Conservation (phyloP, 2,113 vertebrate species). For the Todiramphus chloris region DNA sequence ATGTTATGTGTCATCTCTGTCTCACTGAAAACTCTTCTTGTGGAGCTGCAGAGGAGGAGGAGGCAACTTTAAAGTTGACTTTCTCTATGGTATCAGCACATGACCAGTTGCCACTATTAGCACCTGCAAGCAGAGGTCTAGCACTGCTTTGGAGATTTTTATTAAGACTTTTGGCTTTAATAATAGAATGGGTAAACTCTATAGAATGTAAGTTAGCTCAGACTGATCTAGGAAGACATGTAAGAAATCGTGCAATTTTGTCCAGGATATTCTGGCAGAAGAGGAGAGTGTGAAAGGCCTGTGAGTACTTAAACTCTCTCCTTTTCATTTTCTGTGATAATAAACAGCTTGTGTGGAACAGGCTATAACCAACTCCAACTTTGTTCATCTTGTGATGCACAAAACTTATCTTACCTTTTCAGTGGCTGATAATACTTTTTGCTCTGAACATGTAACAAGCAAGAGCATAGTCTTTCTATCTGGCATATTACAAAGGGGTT, state of each 20-base stretch:
- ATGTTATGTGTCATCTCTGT: background rate
- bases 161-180: background rate
- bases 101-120: background rate
- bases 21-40: background rate
- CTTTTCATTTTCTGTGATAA: background rate
- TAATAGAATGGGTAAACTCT: background rate
- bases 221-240: background rate
- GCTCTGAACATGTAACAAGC: background rate
- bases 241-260: background rate
- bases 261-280: background rate
- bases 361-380: background rate
- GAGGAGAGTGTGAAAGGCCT: background rate
- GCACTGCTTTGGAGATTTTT: background rate
- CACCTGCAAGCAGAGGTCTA: background rate
- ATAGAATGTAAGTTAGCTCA: background rate
- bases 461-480: background rate
- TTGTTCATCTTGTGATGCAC: background rate
- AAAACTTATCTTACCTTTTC: background rate
- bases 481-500: background rate
- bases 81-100: rapidly evolving
- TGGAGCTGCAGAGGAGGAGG: background rate
- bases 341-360: background rate
- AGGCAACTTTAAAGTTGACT: background rate
- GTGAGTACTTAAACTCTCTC: background rate
- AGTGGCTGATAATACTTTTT: background rate